These are phyloP conservation scores for Limnothrissa miodon DNA, from an alignment of 2,113 vertebrate genomes.

Conservation along the genomic window DNA sequence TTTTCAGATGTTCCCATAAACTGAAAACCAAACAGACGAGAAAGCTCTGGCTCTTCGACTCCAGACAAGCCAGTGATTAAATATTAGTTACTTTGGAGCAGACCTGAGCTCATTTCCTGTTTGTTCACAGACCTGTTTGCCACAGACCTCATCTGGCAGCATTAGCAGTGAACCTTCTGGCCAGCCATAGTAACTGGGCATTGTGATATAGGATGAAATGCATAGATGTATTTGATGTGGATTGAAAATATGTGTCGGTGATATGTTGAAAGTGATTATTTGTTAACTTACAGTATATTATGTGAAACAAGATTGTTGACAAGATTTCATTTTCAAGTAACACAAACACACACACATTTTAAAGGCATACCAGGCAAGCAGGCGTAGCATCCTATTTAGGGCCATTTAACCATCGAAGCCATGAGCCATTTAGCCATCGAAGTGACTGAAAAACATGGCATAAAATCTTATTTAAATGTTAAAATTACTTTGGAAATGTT, in stretches of 20 bases:
- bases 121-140: not conserved
- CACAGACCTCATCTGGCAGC: not conserved
- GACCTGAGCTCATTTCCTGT: constrained; percentile 11
- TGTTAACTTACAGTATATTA: not conserved
- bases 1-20: not conserved
- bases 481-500: not conserved
- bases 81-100: constrained; percentile 8
- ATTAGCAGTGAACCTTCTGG: not conserved
- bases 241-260: not conserved
- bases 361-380: too few species aligned
- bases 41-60: not conserved
- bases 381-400: too few species aligned
- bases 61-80: not conserved
- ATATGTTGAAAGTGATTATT: not conserved
- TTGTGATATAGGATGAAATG: not conserved
- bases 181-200: not conserved
- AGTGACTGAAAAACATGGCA: too few species aligned
- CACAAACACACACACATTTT: not conserved
- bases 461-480: too few species aligned
- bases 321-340: not conserved
- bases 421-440: too few species aligned
- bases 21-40: not conserved
- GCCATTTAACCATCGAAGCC: too few species aligned
- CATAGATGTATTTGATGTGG: not conserved
- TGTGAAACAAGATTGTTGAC: not conserved